phyloP scores from a whole-genome alignment of 2,113 vertebrate species.

The Aplodontia rufa region DNA sequence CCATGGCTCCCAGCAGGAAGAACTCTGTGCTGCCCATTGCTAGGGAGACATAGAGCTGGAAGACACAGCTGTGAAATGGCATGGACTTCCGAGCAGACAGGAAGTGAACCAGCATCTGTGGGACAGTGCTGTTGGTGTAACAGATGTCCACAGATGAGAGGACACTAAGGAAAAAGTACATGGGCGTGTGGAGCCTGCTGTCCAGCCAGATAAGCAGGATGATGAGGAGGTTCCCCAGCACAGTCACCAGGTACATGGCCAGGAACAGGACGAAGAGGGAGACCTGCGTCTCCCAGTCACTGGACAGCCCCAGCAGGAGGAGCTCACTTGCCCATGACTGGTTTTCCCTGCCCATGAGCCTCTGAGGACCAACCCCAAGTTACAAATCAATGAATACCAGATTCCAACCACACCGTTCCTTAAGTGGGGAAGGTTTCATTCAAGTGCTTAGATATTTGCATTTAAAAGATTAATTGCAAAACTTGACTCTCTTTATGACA shows the following conservation, averaged over 20 bases:
- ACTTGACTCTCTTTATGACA: background rate
- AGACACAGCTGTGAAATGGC: slow-evolving; percentile 26
- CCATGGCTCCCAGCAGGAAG: slow-evolving; percentile 71
- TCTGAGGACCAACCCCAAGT: background rate
- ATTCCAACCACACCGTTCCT: background rate
- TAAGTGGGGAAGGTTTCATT: background rate
- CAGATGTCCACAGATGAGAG: slow-evolving; percentile 69
- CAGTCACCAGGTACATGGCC: slow-evolving; percentile 53
- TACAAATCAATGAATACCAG: background rate
- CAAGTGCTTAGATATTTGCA: background rate
- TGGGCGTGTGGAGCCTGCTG: slow-evolving; percentile 4
- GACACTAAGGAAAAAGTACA: slow-evolving; percentile 69
- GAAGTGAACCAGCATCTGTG: slow-evolving; percentile 60
- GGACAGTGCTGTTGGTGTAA: slow-evolving; percentile 54
- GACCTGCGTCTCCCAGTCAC: background rate
- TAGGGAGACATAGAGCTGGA: slow-evolving; percentile 51
- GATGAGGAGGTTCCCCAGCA: slow-evolving; percentile 66
- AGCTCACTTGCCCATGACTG: slow-evolving; percentile 48
- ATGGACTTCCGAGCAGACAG: slow-evolving; percentile 48
- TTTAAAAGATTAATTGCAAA: background rate
- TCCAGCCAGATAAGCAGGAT: slow-evolving; percentile 61
- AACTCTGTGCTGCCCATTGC: slow-evolving; percentile 56
- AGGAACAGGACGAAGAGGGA: slow-evolving; percentile 67
- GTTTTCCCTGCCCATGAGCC: slow-evolving; percentile 37
- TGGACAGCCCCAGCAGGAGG: slow-evolving; percentile 65